Evolutionary conservation across 30 jellyfish, hydroid and myxozoan genomes (phyloP).

Genomic region (Phacellophora camtschatica): DNA sequence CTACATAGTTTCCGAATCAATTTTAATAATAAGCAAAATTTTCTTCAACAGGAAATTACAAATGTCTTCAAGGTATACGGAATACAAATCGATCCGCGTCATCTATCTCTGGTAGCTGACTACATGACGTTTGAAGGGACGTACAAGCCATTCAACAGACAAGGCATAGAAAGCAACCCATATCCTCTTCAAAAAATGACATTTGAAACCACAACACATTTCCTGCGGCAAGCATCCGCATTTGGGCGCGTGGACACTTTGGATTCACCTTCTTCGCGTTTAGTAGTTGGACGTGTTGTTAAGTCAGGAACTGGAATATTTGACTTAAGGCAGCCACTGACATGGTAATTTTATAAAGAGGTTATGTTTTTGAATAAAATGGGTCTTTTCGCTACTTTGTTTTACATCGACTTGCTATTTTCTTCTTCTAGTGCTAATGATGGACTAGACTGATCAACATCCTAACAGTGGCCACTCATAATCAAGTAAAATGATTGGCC

Average conservation of each 20-base stretch:
- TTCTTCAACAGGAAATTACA: constrained; percentile 72
- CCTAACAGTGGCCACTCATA: too few relatives aligned
- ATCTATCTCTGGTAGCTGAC: constrained; percentile 91
- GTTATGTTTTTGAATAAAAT: background rate
- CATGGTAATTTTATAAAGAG: constrained; percentile 3
- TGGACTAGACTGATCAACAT: too few relatives aligned
- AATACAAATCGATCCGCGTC: constrained; percentile 93
- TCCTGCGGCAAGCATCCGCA: constrained; percentile 88
- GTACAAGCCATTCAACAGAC: constrained; percentile 90
- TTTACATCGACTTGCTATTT: too few relatives aligned
- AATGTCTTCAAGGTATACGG: constrained; percentile 97
- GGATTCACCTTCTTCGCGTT: constrained; percentile 99
- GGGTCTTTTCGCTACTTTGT: background rate
- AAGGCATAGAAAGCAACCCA: constrained; percentile 88
- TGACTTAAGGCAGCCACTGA: constrained; percentile 75
- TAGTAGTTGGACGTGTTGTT: constrained; percentile 91
- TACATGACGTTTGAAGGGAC: constrained; percentile 99
- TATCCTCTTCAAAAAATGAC: constrained; percentile 98
- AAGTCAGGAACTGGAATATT: constrained; percentile 92
- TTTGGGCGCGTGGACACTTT: constrained; percentile 90
- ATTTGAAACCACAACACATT: constrained; percentile 89
- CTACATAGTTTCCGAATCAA: too few relatives aligned
- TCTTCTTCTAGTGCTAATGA: too few relatives aligned
- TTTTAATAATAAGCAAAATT: too few relatives aligned
- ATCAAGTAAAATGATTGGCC: too few relatives aligned